A percentile compares a stretch with the other conserved stretches of the same genome.
phyloP scores from a whole-genome alignment of 2,797 vertebrate species.

The Steatocranus sp. region DNA sequence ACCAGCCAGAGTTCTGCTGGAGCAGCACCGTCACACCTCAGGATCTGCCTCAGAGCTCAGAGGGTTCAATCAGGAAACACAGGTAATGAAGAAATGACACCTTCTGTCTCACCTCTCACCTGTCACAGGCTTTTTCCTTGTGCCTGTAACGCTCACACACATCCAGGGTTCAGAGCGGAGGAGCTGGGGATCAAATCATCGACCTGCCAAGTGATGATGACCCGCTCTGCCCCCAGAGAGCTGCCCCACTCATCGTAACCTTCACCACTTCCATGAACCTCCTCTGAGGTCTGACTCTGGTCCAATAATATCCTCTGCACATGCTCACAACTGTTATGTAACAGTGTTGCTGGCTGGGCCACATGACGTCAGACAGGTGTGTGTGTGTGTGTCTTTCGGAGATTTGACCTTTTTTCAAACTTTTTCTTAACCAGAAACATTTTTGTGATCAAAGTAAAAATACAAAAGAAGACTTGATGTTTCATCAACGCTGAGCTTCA shows the following conservation, averaged over 20 bases:
- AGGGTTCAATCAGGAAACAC: background rate
- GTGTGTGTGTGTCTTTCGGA: background rate
- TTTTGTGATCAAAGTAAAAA: background rate
- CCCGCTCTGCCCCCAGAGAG: background rate
- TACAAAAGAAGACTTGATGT: background rate
- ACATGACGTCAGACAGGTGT: background rate
- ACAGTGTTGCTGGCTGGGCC: background rate
- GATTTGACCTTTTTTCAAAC: background rate
- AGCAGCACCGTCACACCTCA: background rate
- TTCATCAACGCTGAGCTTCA: background rate
- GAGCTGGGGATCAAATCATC: background rate
- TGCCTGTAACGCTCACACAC: fast-evolving
- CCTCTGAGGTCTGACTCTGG: background rate
- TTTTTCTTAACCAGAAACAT: background rate
- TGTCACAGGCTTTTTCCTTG: background rate
- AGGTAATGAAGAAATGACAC: background rate
- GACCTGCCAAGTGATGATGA: background rate
- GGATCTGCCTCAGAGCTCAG: background rate
- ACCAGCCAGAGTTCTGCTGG: background rate
- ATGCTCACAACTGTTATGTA: background rate
- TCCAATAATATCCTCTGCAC: background rate
- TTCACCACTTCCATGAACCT: background rate
- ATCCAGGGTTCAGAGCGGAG: background rate
- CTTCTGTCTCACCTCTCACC: background rate
- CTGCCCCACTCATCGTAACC: background rate